phyloP scores from a whole-genome alignment of 2,888 invertebrate species.

The Callyntrura guangdongensis region DNA sequence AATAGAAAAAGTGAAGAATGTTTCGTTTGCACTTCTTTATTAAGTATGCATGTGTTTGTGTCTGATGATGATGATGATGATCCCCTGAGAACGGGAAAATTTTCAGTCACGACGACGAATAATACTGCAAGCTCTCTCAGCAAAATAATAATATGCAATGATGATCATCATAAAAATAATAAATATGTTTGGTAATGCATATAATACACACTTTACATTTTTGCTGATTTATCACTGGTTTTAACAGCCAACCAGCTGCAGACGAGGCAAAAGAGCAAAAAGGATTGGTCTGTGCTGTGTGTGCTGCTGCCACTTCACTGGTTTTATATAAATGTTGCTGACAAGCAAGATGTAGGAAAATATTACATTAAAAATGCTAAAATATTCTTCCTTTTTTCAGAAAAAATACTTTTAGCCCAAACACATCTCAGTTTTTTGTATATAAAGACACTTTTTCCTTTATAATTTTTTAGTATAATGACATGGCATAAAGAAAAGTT shows the following conservation, averaged over 20 bases:
- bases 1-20: slow-evolving; percentile 4
- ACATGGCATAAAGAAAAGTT: too few species aligned
- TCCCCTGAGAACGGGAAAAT: slow-evolving; percentile 63
- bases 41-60: too few species aligned
- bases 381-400: slow-evolving; percentile 38
- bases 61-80: not conserved
- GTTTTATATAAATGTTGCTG: slow-evolving; percentile 24
- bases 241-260: slow-evolving; percentile 15
- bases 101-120: slow-evolving; percentile 60
- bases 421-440: not conserved
- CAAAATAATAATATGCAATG: not conserved
- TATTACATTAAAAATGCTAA: slow-evolving; percentile 37
- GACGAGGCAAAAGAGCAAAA: too few species aligned
- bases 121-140: not conserved
- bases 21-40: slow-evolving; percentile 23
- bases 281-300: slow-evolving; percentile 22
- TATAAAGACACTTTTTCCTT: not conserved
- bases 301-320: slow-evolving; percentile 18
- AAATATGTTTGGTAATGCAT: slow-evolving; percentile 15
- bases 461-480: not conserved
- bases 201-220: not conserved
- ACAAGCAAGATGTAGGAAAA: slow-evolving; percentile 1
- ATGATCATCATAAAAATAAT: not conserved
- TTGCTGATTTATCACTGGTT: slow-evolving; percentile 36
- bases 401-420: slow-evolving; percentile 5